Evolutionary conservation across 2,797 vertebrate genomes (phyloP), one percentile per base, ranked within the genome.

Genomic region (Labeo calbasu): DNA sequence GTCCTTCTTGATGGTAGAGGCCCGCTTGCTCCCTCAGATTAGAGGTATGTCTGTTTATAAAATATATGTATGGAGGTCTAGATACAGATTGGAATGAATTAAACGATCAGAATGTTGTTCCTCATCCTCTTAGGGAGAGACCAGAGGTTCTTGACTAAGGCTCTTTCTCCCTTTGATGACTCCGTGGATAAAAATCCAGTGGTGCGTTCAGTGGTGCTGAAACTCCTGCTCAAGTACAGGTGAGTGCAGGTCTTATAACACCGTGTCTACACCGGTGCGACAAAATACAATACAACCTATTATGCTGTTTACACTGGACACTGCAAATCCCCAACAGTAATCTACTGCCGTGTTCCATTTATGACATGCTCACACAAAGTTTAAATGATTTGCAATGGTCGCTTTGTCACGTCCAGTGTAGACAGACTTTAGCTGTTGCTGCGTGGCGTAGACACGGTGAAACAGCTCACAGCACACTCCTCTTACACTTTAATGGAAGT

Each of bases 191-290:
- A 95, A 91, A 98, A 95, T 83, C 98, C 98, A 0, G 91, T 99
- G 43, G 94, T 98, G 86, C 97, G 98, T 71, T 99, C 98, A 0
- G 95, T 98, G 5, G 92, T 99, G 75, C 94, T 99, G 77, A 99
- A 99, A 91, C 95, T 99, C 46, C 95, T 99, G 43, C 87, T 99
- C 71, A 98, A 99, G 87, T 99, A 98, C 93, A 99, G 97, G 98
- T 99, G 87, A 92, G 88, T 8, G 73, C 4, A 4, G 25, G 3
- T 9, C 46, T 57, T 15, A 21, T 43, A 65, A 55, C 28, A 28
- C 28, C 28, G 28, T 28, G 28, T 28, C 28, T 28, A 28, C 28
- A 28, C 28, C 28, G 28, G 28, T 28, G 28, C 28, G 28, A 28
- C 28, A 28, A 28, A 28, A 28, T 28, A 28, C 28, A 28, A 28